phyloP scores from a whole-genome alignment of 1,140 invertebrate species.

The Drosophila carrolli region DNA sequence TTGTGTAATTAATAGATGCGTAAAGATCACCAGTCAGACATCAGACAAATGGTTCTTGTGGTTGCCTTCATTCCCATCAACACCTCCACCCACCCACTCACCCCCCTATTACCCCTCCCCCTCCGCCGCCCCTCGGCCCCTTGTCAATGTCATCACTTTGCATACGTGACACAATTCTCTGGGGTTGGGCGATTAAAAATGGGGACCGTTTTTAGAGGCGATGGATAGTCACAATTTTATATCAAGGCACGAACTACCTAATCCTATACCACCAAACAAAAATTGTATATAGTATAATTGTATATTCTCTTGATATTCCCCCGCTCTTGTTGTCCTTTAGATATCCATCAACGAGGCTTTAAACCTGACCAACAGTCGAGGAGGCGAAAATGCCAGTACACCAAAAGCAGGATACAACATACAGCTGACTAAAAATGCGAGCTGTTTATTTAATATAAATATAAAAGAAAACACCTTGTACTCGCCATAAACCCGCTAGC shows the following conservation, averaged over 20 bases:
- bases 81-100: constrained; percentile 10
- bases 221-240: not conserved
- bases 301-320: constrained; percentile 6
- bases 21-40: constrained; percentile 13
- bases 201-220: not conserved
- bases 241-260: constrained; percentile 5
- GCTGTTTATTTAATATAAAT: constrained; percentile 72
- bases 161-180: constrained; percentile 39
- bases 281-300: not conserved
- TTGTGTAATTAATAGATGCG: constrained; percentile 31
- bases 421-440: constrained; percentile 59
- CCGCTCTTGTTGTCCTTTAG: constrained; percentile 29
- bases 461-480: constrained; percentile 29
- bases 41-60: constrained; percentile 31
- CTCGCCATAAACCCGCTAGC: constrained; percentile 31
- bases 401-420: constrained; percentile 32
- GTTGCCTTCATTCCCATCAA: constrained; percentile 11
- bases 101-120: not conserved
- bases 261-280: not conserved
- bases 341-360: constrained; percentile 59
- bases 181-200: not conserved
- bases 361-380: constrained; percentile 22
- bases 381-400: constrained; percentile 19
- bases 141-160: constrained; percentile 32
- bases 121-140: not conserved